Base-by-base conservation (phyloP, 23 tunicate genomes). In the Corella eumyota region DNA sequence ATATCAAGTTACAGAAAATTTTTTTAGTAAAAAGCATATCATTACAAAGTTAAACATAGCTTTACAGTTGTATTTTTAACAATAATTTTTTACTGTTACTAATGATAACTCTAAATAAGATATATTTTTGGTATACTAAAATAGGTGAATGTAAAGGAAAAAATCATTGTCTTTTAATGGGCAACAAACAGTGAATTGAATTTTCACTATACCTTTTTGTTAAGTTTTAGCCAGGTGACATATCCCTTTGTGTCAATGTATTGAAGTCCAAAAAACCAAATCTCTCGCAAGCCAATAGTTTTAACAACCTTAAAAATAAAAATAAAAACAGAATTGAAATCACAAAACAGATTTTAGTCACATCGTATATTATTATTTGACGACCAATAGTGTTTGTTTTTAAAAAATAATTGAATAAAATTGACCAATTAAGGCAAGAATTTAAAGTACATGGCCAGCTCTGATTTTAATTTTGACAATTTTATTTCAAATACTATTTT, bases 211-310 rank as follows among this genome's bases (percentile, higher is more conserved):
- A 92, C 99, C 76, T 92, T 92, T 74, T 92, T 92, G 56, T 92
- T 92, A 21, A 92, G 68, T 35, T 92, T 92, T 36, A 92, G 74
- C 99, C 99, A 92, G 0, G 99, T 81, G 0, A 54, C 50, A 38
- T 70, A 92, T 46, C 99, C 99, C 59, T 92, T 92, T 17, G 87
- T 56, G 52, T 92, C 99, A 32, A 50, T 62, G 62, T 81, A 92
- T 64, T 92, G 99, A 38, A 92, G 51, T n/a, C 99, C 99, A 62
- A 92, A 92, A 58, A 76, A 91, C 98, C 98, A 91, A 49, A 91
- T 75, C 61, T 91, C 98, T 65, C 98, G 47, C 13, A 91, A 55
- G 5, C 98, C 98, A 69, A 91, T 83, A 25, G 99, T 92, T 77
- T 84, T 92, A 0, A 79, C 90, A 34, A 86, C 95, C 90, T 80